Evolutionary conservation across 1,140 invertebrate genomes (phyloP).

Genomic region (Palaemon carinicauda): DNA sequence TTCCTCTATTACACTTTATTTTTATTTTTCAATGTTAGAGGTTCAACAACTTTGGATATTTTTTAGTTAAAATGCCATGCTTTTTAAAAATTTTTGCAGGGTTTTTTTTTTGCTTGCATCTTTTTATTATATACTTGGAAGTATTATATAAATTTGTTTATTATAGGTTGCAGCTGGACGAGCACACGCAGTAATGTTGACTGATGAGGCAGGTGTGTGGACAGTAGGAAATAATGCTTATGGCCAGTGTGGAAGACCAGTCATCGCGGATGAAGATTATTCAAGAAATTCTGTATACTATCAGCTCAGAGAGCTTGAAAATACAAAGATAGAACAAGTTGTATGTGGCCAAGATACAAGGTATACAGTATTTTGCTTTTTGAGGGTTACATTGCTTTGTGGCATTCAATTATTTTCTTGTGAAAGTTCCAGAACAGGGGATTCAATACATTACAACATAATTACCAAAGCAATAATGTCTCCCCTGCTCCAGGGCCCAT

Average conservation of each 20-base stretch:
- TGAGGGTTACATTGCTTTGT: background rate
- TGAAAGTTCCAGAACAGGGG: too few species aligned
- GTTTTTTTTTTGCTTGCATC: background rate
- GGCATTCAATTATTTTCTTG: too few species aligned
- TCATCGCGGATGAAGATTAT: constrained; percentile 83
- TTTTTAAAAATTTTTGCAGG: too few species aligned
- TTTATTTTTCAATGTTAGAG: too few species aligned
- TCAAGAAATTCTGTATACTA: constrained; percentile 65
- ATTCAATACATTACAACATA: too few species aligned
- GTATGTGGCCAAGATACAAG: constrained; percentile 79
- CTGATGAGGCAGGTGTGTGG: constrained; percentile 77
- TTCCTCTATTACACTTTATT: too few species aligned
- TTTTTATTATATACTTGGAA: background rate
- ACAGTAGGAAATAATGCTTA: constrained; percentile 91
- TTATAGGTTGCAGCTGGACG: constrained; percentile 81
- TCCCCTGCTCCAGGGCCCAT: too few species aligned
- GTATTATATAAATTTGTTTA: constrained; percentile 41
- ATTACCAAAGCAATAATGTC: too few species aligned
- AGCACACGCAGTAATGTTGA: constrained; percentile 84
- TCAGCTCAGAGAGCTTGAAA: constrained; percentile 66
- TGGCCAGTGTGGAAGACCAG: constrained; percentile 89
- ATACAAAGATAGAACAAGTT: constrained; percentile 68
- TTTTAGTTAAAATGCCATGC: too few species aligned
- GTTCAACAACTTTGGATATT: too few species aligned
- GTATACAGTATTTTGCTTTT: constrained; percentile 68